These are phyloP conservation scores for Cheilinus undulatus DNA, from an alignment of 2,113 vertebrate species.

Conservation along the genomic window DNA sequence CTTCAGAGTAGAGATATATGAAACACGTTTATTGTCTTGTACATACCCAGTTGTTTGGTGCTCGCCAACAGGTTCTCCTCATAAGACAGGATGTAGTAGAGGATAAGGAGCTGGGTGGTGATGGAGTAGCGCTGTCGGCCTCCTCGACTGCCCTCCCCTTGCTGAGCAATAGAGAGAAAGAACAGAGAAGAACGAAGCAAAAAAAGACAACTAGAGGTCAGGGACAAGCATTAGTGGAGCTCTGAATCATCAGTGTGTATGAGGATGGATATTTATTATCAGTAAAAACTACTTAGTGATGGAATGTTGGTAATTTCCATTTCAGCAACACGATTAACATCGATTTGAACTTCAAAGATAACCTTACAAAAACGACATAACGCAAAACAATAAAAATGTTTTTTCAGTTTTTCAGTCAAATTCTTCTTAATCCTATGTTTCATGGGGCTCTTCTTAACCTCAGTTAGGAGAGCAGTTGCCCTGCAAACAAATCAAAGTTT, in stretches of 20 bases:
- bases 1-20: background rate
- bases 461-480: too few relatives aligned
- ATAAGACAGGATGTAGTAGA: constrained; percentile 96
- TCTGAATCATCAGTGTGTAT: constrained; percentile 1
- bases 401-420: too few relatives aligned
- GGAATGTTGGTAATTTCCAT: background rate
- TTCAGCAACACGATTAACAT: too few relatives aligned
- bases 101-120: constrained; percentile 94
- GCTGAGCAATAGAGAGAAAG: constrained; percentile 44
- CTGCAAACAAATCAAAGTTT: too few relatives aligned
- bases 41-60: constrained; percentile 93
- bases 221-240: background rate
- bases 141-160: constrained; percentile 85
- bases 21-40: constrained; percentile 12
- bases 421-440: too few relatives aligned
- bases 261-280: background rate
- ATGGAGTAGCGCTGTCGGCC: constrained; percentile 88
- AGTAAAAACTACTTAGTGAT: background rate
- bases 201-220: background rate
- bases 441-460: too few relatives aligned
- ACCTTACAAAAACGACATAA: too few relatives aligned
- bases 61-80: constrained; percentile 96
- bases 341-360: too few relatives aligned
- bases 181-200: constrained; percentile 3
- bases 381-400: too few relatives aligned